A percentile compares a stretch with the other conserved stretches of the same genome.
phyloP scores from a whole-genome alignment of 2,888 invertebrate genomes.

The Pterobdella sp. region DNA sequence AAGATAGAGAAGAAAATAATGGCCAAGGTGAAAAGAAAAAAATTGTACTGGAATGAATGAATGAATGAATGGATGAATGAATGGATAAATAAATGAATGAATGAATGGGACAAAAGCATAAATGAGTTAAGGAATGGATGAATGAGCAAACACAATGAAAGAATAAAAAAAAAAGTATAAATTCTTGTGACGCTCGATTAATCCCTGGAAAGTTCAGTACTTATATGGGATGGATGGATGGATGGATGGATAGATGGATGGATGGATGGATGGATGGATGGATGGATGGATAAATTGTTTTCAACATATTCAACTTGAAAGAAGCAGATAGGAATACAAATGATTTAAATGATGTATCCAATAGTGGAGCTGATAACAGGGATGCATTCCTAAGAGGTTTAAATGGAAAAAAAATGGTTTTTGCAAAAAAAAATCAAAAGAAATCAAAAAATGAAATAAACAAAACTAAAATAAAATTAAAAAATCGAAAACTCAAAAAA shows the following conservation, averaged over 20 bases:
- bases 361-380: too few species aligned
- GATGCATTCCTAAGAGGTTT: too few species aligned
- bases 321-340: not conserved
- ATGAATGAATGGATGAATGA: not conserved
- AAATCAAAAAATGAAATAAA: not conserved
- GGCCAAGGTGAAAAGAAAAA: not conserved
- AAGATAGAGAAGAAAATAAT: not conserved
- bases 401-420: not conserved
- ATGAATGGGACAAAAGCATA: constrained; percentile 1
- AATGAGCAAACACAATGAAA: not conserved
- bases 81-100: not conserved
- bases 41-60: not conserved
- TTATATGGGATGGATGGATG: not conserved
- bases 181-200: not conserved
- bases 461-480: not conserved
- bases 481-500: not conserved
- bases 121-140: not conserved
- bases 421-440: not conserved
- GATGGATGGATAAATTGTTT: too few species aligned
- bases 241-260: too few species aligned
- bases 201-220: too few species aligned
- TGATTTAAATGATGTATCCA: not conserved
- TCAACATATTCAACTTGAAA: too few species aligned
- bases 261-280: not conserved
- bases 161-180: not conserved